These are phyloP conservation scores for Phrynocephalus vlangalii DNA, from an alignment of 2,797 vertebrate species.

Conservation along the genomic window DNA sequence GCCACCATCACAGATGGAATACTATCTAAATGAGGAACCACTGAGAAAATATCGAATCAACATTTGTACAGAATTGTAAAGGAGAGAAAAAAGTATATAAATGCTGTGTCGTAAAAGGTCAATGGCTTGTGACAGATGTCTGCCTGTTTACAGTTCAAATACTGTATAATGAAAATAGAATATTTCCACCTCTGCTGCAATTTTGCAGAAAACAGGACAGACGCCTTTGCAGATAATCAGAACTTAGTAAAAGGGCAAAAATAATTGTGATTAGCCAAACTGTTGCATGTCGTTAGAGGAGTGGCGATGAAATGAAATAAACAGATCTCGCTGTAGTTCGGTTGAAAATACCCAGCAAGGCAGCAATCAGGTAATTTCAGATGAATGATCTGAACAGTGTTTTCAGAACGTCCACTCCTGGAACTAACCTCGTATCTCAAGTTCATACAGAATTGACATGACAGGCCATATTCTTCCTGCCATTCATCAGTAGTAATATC, in stretches of 20 bases:
- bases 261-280: neutral
- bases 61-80: neutral
- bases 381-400: no score
- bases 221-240: slow-evolving; percentile 11
- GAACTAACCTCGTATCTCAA: no score
- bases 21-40: neutral
- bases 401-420: no score
- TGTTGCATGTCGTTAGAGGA: slow-evolving; percentile 8
- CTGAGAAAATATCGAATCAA: neutral
- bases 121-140: slow-evolving; percentile 4
- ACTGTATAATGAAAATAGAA: neutral
- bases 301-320: neutral
- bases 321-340: neutral
- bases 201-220: slow-evolving; percentile 18
- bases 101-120: slow-evolving; percentile 18
- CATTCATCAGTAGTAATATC: no score
- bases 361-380: no score
- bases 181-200: neutral
- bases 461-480: no score
- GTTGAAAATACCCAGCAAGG: no score
- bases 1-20: neutral
- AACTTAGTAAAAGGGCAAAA: slow-evolving; percentile 10
- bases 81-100: slow-evolving; percentile 20
- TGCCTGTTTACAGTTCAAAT: slow-evolving; percentile 18
- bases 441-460: no score